A percentile compares a stretch with the other conserved stretches of the same genome.
These are phyloP conservation scores for silkworm (Bombyx mori) DNA, from an alignment of 1,140 invertebrate species.

Conservation along the genomic window ASM3026992v2 NC_085112.1:6291501-6292000, in stretches of 20 bases:
- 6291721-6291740: conserved; percentile 33
- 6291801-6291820: conserved; percentile 56
- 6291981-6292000: conserved; percentile 52
- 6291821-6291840: conserved; percentile 63
- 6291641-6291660: conserved; percentile 3
- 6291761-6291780: conserved; percentile 18
- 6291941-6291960: conserved; percentile 61
- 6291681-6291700: conserved; percentile 13
- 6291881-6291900: conserved; percentile 73
- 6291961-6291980: conserved; percentile 40
- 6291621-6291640: too few relatives aligned
- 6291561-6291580: conserved; percentile 2
- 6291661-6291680: conserved; percentile 12
- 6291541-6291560: conserved; percentile 3
- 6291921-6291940: conserved; percentile 70
- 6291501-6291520: conserved; percentile 6
- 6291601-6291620: neutral
- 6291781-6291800: conserved; percentile 22
- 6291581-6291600: conserved; percentile 2
- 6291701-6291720: conserved; percentile 9
- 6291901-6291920: conserved; percentile 71
- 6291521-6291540: conserved; percentile 3
- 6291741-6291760: conserved; percentile 40
- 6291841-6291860: conserved; percentile 55
- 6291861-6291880: conserved; percentile 46